Conservation (phyloP, 2,888 invertebrate genomes). For the Hirtodrosophila cameraria region DNA sequence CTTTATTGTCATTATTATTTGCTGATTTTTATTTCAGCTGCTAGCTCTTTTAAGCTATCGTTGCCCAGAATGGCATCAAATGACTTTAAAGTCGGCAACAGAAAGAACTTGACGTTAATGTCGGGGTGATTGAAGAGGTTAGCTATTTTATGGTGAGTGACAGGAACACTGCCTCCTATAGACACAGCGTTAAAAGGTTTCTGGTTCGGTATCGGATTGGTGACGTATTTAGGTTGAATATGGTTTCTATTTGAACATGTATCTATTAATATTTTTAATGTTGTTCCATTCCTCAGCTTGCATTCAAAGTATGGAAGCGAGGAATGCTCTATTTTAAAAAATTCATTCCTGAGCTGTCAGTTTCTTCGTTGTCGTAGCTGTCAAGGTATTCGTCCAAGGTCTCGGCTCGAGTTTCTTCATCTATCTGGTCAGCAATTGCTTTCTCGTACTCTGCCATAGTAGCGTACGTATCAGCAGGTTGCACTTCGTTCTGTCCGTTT, state of each 20-base stretch:
- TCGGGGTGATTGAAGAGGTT: not conserved
- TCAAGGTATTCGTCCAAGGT: not conserved
- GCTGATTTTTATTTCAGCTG: not conserved
- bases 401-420: not conserved
- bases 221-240: not conserved
- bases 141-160: not conserved
- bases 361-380: not conserved
- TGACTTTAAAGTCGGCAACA: not conserved
- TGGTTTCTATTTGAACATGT: not conserved
- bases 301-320: not conserved
- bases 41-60: slow-evolving; percentile 1
- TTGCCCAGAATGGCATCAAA: no score
- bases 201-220: not conserved
- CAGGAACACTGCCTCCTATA: not conserved
- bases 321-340: not conserved
- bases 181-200: not conserved
- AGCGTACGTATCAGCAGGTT: not conserved
- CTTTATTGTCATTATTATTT: not conserved
- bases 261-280: not conserved
- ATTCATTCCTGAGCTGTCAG: not conserved
- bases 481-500: not conserved
- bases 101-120: not conserved
- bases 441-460: not conserved
- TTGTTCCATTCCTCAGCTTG: not conserved
- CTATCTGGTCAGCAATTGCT: no score